Conservation (phyloP, 2,113 vertebrate species). For the Lampris incognitus region DNA sequence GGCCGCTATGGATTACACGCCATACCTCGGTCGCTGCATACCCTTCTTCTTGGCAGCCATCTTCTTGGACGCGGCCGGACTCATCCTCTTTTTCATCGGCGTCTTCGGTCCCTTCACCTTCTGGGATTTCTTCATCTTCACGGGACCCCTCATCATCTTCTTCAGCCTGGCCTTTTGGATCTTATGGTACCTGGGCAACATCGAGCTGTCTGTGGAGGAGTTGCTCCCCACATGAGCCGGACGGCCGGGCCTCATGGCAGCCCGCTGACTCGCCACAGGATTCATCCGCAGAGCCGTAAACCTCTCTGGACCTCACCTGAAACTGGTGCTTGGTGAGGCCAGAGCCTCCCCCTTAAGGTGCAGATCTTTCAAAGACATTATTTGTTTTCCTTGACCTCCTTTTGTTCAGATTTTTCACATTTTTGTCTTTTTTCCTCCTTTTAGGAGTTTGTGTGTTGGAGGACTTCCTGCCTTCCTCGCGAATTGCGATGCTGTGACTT, state of each 20-base stretch:
- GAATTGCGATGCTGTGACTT: background rate
- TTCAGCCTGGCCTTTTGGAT: conserved; percentile 88
- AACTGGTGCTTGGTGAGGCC: background rate
- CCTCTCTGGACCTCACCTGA: background rate
- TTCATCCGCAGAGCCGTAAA: background rate
- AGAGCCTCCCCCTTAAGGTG: background rate
- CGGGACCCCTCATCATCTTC: conserved; percentile 82
- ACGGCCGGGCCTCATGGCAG: background rate
- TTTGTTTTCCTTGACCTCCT: background rate
- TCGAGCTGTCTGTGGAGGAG: conserved; percentile 74
- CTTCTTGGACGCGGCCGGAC: conserved; percentile 74
- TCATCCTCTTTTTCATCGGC: conserved; percentile 84
- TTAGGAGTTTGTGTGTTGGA: background rate
- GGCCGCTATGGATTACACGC: conserved; percentile 51
- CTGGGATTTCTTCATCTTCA: conserved; percentile 88
- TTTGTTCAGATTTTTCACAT: no score
- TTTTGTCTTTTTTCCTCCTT: background rate
- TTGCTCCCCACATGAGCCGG: conserved; percentile 44
- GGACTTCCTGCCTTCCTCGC: background rate
- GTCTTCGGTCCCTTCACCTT: conserved; percentile 74
- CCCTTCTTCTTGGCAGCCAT: conserved; percentile 74
- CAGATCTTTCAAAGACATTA: background rate
- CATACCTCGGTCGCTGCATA: conserved; percentile 74
- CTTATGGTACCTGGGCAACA: conserved; percentile 88
- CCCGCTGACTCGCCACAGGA: background rate